phyloP scores from a whole-genome alignment of 2,113 vertebrate genomes.

The Notothenia coriiceps region DNA sequence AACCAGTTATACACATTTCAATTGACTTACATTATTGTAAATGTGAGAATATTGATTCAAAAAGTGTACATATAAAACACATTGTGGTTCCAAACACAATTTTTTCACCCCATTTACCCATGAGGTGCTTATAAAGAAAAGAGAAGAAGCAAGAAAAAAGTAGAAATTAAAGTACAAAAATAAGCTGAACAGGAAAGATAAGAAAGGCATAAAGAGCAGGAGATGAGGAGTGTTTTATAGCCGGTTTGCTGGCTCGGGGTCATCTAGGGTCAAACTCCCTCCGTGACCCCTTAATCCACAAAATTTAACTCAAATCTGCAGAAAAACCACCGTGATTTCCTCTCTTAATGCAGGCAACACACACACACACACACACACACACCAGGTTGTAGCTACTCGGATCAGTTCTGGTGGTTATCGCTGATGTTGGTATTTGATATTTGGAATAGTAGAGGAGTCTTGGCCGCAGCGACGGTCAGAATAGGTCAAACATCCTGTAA shows the following conservation, averaged over 20 bases:
- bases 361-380: constrained; percentile 12
- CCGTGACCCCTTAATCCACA: constrained; percentile 34
- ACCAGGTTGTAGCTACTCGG: constrained; percentile 6
- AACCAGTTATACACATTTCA: neutral
- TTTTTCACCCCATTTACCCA: too few relatives aligned
- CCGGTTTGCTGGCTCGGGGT: neutral
- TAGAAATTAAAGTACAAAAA: neutral
- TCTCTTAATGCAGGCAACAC: constrained; percentile 9
- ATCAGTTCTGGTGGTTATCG: constrained; percentile 52
- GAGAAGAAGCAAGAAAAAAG: too few relatives aligned
- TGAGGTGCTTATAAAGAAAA: too few relatives aligned
- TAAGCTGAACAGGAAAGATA: neutral
- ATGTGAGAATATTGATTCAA: constrained; percentile 1
- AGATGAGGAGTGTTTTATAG: constrained; percentile 25
- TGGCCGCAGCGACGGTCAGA: constrained; percentile 53
- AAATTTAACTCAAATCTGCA: constrained; percentile 27
- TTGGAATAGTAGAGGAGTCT: constrained; percentile 67
- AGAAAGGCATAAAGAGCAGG: neutral
- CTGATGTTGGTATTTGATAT: constrained; percentile 72
- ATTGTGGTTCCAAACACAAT: neutral
- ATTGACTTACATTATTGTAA: neutral
- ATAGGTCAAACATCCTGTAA: constrained; percentile 77
- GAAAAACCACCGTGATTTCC: constrained; percentile 30
- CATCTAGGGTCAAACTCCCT: constrained; percentile 36
- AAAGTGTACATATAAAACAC: neutral